These are phyloP conservation scores for Heliocidaris erythrogramma DNA, from an alignment of 35 echinoderm and acorn worm genomes.

Conservation along the genomic window DNA sequence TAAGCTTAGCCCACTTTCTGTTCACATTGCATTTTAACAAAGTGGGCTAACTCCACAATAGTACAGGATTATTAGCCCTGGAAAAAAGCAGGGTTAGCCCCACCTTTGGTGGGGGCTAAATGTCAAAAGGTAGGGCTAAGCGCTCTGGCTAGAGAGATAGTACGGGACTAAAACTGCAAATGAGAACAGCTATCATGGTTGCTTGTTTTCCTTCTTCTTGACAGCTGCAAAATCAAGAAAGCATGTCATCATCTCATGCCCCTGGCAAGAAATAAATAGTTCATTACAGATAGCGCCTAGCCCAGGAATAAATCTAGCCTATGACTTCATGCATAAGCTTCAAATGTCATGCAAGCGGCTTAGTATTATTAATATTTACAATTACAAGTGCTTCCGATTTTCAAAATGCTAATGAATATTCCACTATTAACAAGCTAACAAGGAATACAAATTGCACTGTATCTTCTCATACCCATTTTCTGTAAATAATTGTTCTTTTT, in stretches of 20 bases:
- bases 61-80: too few relatives aligned
- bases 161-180: too few relatives aligned
- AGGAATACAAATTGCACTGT: background rate
- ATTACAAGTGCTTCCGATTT: background rate
- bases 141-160: too few relatives aligned
- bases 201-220: background rate
- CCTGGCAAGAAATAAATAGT: background rate
- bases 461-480: background rate
- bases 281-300: background rate
- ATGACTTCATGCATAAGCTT: background rate
- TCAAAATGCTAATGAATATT: background rate
- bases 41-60: too few relatives aligned
- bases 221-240: conserved; percentile 17
- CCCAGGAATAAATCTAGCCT: background rate
- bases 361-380: background rate
- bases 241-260: background rate
- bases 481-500: background rate
- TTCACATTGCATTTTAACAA: too few relatives aligned
- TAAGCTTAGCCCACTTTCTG: too few relatives aligned
- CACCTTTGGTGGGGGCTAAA: too few relatives aligned
- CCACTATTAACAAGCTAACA: background rate
- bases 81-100: too few relatives aligned
- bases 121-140: too few relatives aligned
- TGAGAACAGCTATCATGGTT: too few relatives aligned
- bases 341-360: background rate